These are phyloP conservation scores for Poecilus cupreus DNA, from an alignment of 2,888 invertebrate species.

Conservation along the genomic window DNA sequence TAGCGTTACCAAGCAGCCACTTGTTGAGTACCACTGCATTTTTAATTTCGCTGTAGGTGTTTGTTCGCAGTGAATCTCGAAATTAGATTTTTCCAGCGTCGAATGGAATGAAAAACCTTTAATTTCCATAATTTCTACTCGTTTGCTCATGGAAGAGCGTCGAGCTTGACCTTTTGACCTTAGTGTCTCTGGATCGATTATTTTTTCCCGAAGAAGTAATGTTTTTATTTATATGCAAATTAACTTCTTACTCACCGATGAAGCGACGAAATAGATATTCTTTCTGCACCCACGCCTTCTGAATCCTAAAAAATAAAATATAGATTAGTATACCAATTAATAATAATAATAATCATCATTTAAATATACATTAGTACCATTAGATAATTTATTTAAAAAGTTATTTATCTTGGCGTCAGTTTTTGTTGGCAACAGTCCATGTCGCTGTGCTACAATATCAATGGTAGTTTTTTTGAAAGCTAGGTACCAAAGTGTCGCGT, in stretches of 20 bases:
- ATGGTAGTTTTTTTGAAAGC: background rate
- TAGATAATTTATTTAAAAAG: no score
- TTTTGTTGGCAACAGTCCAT: background rate
- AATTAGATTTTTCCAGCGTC: slow-evolving; percentile 50
- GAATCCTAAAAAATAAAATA: no score
- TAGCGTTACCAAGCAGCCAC: background rate
- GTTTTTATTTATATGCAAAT: background rate
- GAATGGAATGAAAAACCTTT: slow-evolving; percentile 55
- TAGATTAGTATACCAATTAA: no score
- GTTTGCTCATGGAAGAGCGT: background rate
- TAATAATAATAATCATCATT: no score
- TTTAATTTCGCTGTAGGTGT: slow-evolving; percentile 52
- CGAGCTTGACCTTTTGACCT: background rate
- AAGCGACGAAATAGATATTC: no score
- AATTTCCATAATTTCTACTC: slow-evolving; percentile 52
- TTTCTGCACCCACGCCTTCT: no score
- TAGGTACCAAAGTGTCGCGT: slow-evolving; percentile 21
- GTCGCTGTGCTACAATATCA: background rate
- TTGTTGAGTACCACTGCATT: slow-evolving; percentile 48
- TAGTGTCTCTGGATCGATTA: background rate
- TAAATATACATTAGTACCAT: no score
- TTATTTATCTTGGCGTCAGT: background rate
- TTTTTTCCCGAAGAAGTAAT: background rate
- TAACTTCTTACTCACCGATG: no score
- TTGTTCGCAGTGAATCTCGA: slow-evolving; percentile 36